Evolutionary conservation across 2,113 vertebrate species (phyloP).

Genomic region (Ancistrus triradiatus): DNA sequence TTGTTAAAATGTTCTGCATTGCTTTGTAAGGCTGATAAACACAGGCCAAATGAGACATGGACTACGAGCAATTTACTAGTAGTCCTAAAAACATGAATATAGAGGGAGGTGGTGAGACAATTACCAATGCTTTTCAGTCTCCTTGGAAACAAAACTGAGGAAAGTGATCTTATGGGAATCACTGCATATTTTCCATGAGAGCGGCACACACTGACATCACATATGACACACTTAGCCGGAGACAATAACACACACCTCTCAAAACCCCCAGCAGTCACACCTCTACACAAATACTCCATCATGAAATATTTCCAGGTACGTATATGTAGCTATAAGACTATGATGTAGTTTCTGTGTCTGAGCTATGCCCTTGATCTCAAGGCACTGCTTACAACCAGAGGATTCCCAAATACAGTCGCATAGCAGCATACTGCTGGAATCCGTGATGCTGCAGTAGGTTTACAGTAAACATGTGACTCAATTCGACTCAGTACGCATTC

Average conservation of each 20-base stretch:
- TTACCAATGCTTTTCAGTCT: neutral
- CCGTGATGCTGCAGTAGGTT: slow-evolving; percentile 3
- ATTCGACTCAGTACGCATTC: neutral
- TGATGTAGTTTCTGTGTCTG: neutral
- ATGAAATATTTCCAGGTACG: no score
- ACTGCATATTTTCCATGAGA: neutral
- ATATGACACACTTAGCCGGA: neutral
- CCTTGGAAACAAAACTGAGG: slow-evolving; percentile 19
- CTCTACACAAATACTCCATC: neutral
- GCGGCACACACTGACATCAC: neutral
- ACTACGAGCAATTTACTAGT: no score
- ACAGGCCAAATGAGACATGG: no score
- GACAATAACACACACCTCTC: neutral
- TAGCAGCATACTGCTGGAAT: slow-evolving; percentile 18
- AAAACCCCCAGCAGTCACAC: neutral
- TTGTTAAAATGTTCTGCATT: no score
- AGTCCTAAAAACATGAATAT: no score
- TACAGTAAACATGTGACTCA: neutral
- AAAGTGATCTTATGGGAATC: neutral
- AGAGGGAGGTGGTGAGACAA: no score
- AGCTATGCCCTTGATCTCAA: slow-evolving; percentile 2
- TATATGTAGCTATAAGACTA: no score
- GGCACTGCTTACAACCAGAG: neutral
- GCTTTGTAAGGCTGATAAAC: no score
- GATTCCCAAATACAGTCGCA: slow-evolving; percentile 23